Percentiles rank a stretch among this genome's conserved stretches.
Evolutionary conservation across 2,113 vertebrate species (phyloP).

Genomic region (Gorilla gorilla): DNA sequence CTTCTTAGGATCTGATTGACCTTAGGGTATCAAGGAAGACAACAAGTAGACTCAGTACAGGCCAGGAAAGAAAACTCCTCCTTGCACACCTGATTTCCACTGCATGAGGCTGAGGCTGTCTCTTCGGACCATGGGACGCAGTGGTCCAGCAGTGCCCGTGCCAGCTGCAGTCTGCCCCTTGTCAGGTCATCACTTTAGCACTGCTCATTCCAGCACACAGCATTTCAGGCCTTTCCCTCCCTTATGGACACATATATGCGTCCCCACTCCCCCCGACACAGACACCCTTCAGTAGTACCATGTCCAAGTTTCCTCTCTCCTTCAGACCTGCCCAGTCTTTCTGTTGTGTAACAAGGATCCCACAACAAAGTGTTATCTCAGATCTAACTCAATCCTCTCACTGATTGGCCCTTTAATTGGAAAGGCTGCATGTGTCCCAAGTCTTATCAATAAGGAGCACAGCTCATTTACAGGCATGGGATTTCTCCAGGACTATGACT

Average conservation of each 20-base stretch:
- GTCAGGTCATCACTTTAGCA: not conserved
- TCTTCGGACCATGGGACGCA: not conserved
- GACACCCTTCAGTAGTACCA: not conserved
- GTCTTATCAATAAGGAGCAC: not conserved
- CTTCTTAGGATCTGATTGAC: not conserved
- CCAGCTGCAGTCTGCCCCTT: not conserved
- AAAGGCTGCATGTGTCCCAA: not conserved
- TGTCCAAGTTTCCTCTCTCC: not conserved
- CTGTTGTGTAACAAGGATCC: not conserved
- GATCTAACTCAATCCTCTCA: not conserved
- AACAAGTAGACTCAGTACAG: not conserved
- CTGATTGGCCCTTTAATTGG: not conserved
- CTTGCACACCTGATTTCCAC: not conserved
- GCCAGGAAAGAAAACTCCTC: not conserved
- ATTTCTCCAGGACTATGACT: not conserved
- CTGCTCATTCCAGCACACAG: not conserved
- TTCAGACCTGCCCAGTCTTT: not conserved
- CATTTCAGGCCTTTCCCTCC: not conserved
- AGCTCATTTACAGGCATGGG: not conserved
- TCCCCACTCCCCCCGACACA: not conserved
- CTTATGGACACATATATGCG: fast-evolving
- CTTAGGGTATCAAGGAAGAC: not conserved
- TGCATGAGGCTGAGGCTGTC: not conserved
- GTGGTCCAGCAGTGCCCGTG: fast-evolving
- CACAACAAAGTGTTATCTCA: not conserved